Conservation (phyloP, 2,113 vertebrate genomes). For the Cariama cristata region DNA sequence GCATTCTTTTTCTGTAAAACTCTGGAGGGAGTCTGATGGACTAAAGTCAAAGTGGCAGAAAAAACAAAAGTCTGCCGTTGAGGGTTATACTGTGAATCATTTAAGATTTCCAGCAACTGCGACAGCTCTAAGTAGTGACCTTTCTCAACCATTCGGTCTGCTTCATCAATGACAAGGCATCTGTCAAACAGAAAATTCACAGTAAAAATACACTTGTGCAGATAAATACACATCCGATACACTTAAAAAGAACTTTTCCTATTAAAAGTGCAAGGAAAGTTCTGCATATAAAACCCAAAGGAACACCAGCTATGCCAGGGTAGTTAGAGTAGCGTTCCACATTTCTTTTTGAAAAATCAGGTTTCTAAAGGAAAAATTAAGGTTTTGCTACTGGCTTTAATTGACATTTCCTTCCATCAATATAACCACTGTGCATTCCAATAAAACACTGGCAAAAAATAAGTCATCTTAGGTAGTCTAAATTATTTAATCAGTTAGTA, state of each 20-base stretch:
- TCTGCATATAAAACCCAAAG: not conserved
- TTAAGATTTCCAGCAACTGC: conserved; percentile 90
- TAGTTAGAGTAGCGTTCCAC: not conserved
- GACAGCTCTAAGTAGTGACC: conserved; percentile 95
- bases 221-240: not conserved
- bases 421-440: not conserved
- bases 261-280: not conserved
- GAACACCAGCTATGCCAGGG: not conserved
- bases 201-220: not conserved
- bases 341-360: not conserved
- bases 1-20: conserved; percentile 88
- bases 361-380: not conserved
- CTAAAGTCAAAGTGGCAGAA: conserved; percentile 93
- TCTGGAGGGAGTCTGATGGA: conserved; percentile 84
- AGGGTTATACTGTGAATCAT: conserved; percentile 87
- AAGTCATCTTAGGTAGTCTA: not conserved
- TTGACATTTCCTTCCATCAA: not conserved
- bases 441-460: not conserved
- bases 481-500: not conserved
- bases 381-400: not conserved
- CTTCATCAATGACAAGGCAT: conserved; percentile 96
- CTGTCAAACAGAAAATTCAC: conserved; percentile 67
- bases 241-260: not conserved
- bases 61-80: conserved; percentile 93
- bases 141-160: conserved; percentile 95